Base-by-base conservation (phyloP, 2,113 vertebrate genomes). In the Ceyx margarethae region DNA sequence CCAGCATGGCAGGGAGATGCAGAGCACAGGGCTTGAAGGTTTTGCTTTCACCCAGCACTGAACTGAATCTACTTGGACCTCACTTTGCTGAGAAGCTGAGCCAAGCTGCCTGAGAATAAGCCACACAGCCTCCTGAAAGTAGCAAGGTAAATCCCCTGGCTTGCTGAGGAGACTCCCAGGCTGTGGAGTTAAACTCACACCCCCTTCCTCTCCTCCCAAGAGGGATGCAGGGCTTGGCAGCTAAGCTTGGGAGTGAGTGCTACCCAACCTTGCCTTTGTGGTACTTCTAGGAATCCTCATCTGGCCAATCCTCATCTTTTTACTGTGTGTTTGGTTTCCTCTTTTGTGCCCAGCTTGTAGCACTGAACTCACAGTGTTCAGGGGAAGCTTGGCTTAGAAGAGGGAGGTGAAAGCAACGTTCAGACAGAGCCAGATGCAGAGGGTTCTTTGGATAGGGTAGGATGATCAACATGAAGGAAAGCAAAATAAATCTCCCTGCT, bases 211-310 rank as follows among this genome's bases (percentile, higher is more conserved):
- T 37, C 15, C 4, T 13, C 42, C 16, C 8, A 1, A 54, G n/a
- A 77, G 29, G 51, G 48, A 64, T 12, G 35, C 5, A 54, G 35
- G n/a, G 35, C 48, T 50, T 50, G 48, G 48, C 23, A 50, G 22
- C 73, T 90, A 48, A 42, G 14, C 42, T 50, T 26, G 20, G 21
- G 4, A 74, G 35, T 31, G 78, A 68, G 45, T 28, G 11, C 48
- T 67, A 68, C 46, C 46, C 13, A 3, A 22, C 5, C 13, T 76
- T 77, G 42, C 13, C 9, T 76, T 50, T 85, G 64, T 69, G 71
- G 66, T 66, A 56, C 21, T 94, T 96, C 91, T 85, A 85, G 81
- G 91, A 96, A 95, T 89, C 45, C 43, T 89, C 13, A 0, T 87
- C 11, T 85, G n/a, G 56, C 40, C 56, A 62, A 13, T 91, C 35